Base-by-base conservation (phyloP, 1,140 invertebrate species). In the Panagrolaimus sp. region DNA sequence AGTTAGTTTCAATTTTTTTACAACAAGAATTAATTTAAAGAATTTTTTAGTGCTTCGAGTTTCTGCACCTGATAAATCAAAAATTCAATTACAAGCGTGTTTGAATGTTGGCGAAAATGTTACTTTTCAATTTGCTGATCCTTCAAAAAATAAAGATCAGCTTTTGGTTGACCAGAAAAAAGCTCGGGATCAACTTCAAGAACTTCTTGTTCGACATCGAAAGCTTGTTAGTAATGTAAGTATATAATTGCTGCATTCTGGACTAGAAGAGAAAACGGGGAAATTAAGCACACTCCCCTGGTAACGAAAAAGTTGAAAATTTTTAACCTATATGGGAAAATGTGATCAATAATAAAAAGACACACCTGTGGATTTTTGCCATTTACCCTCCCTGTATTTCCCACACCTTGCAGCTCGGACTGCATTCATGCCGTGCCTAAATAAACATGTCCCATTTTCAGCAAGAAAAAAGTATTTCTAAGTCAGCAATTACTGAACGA, bases 41-140 rank as follows among this genome's bases (percentile, higher is more conserved):
- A 27, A n/a, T 16, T 16, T 48, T 79, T 65, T 51, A 96, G 93
- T 90, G 69, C 96, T 98, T 87, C 96, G 97, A 86, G 97, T 99
- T 77, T 98, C 94, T 62, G 93, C 96, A 0, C 94, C 93, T 81
- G 92, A 92, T 9, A 98, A 98, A 86, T 89, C 92, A 25, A 98
- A 98, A 87, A 91, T 98, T 65, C 96, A 99, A 84, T 86, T 99
- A n/a, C 96, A 99, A 87, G 88, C 98, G 11, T 92, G 97, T 44
- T 85, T 98, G 71, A 91, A 96, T 81, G 92, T 93, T 87, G 79
- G 79, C 11, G 88, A 90, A 51, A 92, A 92, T 20, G 93, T 92
- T 1, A 98, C 94, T 43, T 99, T 99, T 87, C 95, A 98, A 83
- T 99, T 99, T 86, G 90, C 91, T 47, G 94, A 96, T 85, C 89